Percentiles rank a stretch among this genome's conserved stretches.
phyloP scores from a whole-genome alignment of 2,888 invertebrate genomes.

The Ceramica pisi region DNA sequence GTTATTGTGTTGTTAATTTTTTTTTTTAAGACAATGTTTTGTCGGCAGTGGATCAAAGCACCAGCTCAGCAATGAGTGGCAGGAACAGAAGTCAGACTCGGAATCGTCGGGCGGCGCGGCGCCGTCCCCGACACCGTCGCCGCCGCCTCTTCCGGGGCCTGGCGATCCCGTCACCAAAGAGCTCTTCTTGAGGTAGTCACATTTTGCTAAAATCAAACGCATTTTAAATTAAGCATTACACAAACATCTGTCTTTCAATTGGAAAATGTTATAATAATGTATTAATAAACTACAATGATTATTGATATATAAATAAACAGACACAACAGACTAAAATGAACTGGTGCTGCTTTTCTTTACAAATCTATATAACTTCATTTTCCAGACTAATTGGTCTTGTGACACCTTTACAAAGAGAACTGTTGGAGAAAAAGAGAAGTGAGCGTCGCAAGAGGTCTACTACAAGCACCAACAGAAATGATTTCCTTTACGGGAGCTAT shows the following conservation, averaged over 20 bases:
- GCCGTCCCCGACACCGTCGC: conserved; percentile 84
- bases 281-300: background rate
- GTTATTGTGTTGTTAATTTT: background rate
- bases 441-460: conserved; percentile 85
- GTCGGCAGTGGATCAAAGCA: conserved; percentile 75
- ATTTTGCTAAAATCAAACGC: background rate
- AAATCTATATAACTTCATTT: conserved; percentile 37
- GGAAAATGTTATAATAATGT: background rate
- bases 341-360: background rate
- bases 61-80: conserved; percentile 77
- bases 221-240: background rate
- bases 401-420: conserved; percentile 82
- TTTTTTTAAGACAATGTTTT: background rate
- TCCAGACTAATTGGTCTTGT: conserved; percentile 85
- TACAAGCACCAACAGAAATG: conserved; percentile 84
- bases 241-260: background rate
- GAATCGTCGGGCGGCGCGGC: conserved; percentile 78
- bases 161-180: conserved; percentile 83
- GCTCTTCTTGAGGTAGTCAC: conserved; percentile 81
- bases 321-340: background rate
- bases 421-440: conserved; percentile 83
- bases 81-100: conserved; percentile 80
- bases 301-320: background rate
- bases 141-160: conserved; percentile 81
- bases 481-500: conserved; percentile 84